Evolutionary conservation across 1,140 invertebrate genomes (phyloP).

Genomic region (Anastrepha ludens): DNA sequence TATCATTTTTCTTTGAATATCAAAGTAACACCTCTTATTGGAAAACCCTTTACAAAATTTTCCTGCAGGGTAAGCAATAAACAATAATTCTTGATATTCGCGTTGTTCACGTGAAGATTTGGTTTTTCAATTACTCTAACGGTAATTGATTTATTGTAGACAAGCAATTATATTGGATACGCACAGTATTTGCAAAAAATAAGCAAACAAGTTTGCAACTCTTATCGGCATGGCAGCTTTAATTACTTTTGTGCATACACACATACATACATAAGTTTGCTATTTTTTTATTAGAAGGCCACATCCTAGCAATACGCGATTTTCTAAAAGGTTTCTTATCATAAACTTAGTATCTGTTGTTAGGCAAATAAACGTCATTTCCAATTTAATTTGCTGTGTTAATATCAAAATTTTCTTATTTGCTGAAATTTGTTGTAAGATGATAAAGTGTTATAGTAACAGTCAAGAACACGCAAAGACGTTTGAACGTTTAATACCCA

Average conservation of each 20-base stretch:
- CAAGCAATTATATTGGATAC: neutral
- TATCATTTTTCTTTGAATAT: too few species aligned
- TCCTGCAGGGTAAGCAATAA: too few species aligned
- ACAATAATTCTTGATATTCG: neutral
- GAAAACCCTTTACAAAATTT: too few species aligned
- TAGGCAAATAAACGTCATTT: neutral
- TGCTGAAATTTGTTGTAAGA: neutral
- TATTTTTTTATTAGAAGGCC: constrained; percentile 10
- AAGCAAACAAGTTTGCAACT: neutral
- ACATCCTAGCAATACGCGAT: constrained; percentile 7
- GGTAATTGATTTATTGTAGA: constrained; percentile 29
- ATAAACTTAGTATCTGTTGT: neutral
- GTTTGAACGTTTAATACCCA: too few species aligned
- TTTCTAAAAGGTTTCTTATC: neutral
- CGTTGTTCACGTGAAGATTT: constrained; percentile 8
- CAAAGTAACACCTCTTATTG: too few species aligned
- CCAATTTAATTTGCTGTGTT: neutral
- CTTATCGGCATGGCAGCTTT: neutral
- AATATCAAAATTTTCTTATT: neutral
- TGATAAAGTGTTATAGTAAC: constrained; percentile 24
- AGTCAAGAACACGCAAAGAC: too few species aligned
- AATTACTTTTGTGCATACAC: neutral
- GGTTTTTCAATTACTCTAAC: constrained; percentile 22
- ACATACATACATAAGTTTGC: neutral
- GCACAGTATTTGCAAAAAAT: neutral